phyloP scores from a whole-genome alignment of 2,797 vertebrate genomes.

The Gouania willdenowi region DNA sequence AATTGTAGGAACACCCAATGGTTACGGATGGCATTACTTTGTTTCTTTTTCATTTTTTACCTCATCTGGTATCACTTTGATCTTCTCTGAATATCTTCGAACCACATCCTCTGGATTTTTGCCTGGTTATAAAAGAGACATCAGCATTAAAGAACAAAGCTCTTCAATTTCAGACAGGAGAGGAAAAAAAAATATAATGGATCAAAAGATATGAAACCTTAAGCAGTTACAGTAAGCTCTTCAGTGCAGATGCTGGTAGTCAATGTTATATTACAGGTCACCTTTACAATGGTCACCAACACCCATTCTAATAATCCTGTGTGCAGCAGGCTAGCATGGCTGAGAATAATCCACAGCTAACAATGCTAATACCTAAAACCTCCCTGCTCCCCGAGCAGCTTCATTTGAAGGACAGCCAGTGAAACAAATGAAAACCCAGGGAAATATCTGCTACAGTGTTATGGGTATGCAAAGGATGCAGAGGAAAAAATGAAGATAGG shows the following conservation, averaged over 20 bases:
- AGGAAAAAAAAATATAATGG: neutral
- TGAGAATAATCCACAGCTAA: slow-evolving; percentile 47
- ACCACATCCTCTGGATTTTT: slow-evolving; percentile 95
- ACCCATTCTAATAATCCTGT: slow-evolving; percentile 48
- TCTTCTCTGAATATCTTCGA: slow-evolving; percentile 90
- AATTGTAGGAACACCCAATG: slow-evolving; percentile 11
- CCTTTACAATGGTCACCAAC: slow-evolving; percentile 47
- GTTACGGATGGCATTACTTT: neutral
- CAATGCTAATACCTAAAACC: slow-evolving; percentile 58
- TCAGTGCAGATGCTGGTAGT: slow-evolving; percentile 4
- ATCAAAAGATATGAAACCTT: neutral
- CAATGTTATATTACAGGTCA: slow-evolving; percentile 48
- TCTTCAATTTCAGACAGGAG: neutral
- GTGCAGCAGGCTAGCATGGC: slow-evolving; percentile 42
- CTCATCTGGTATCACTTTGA: slow-evolving; percentile 90
- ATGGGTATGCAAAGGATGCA: too few relatives aligned
- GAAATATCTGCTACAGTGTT: too few relatives aligned
- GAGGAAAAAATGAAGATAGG: neutral
- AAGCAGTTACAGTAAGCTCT: neutral
- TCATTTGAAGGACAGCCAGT: slow-evolving; percentile 49
- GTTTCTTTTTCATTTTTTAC: slow-evolving; percentile 68
- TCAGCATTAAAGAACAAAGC: slow-evolving; percentile 8
- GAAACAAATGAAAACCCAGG: slow-evolving; percentile 20
- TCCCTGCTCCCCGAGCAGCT: slow-evolving; percentile 31
- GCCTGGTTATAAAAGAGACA: slow-evolving; percentile 61